These are phyloP conservation scores for Osmerus mordax DNA, from an alignment of 2,113 vertebrate genomes.

Conservation along the genomic window DNA sequence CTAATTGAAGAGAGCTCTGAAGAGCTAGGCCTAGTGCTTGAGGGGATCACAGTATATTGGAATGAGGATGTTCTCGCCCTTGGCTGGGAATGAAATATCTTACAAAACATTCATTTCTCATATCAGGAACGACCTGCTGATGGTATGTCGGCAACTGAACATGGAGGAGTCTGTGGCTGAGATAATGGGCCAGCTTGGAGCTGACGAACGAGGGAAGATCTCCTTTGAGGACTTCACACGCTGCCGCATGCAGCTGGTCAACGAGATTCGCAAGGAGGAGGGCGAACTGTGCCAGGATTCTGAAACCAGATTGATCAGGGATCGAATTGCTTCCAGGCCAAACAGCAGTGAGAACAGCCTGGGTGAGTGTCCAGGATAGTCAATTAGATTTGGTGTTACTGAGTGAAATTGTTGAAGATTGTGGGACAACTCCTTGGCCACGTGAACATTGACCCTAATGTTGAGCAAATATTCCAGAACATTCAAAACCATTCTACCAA, in stretches of 20 bases:
- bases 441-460: not conserved
- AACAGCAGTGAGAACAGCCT: slow-evolving; percentile 78
- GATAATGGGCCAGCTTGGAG: slow-evolving; percentile 81
- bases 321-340: slow-evolving; percentile 74
- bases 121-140: slow-evolving; percentile 80
- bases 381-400: not conserved
- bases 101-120: not conserved
- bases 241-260: slow-evolving; percentile 76
- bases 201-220: slow-evolving; percentile 79
- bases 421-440: not conserved
- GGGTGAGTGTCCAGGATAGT: slow-evolving; percentile 50
- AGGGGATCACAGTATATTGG: too few relatives aligned
- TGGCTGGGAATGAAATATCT: too few relatives aligned
- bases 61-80: too few relatives aligned
- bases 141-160: slow-evolving; percentile 80
- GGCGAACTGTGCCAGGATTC: slow-evolving; percentile 72
- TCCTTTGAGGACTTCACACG: slow-evolving; percentile 82
- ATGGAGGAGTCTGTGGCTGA: slow-evolving; percentile 81
- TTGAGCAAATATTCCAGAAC: not conserved
- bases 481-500: not conserved
- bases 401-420: not conserved
- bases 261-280: slow-evolving; percentile 81
- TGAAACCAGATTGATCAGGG: slow-evolving; percentile 65
- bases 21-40: too few relatives aligned
- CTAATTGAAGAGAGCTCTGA: too few relatives aligned